Evolutionary conservation across 2,113 vertebrate genomes (phyloP).

Genomic region (Chitala chitala): DNA sequence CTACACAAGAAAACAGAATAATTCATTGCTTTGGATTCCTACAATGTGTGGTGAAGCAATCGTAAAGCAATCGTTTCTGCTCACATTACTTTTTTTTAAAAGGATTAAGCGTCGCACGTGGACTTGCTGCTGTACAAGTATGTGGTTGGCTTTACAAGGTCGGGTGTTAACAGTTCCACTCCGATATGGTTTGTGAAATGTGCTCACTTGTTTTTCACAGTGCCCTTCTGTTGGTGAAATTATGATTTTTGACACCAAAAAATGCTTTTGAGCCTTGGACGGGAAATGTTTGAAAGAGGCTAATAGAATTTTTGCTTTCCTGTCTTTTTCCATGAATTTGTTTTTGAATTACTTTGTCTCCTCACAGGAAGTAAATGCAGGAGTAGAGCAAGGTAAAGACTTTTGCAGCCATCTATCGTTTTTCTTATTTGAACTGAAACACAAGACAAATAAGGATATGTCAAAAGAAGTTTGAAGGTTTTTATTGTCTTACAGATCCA

Average conservation of each 20-base stretch:
- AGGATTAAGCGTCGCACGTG: background rate
- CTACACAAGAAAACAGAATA: too few species aligned
- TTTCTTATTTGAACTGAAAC: constrained; percentile 1
- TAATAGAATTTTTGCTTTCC: constrained; percentile 1
- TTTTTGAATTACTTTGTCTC: constrained; percentile 54
- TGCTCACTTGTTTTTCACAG: background rate
- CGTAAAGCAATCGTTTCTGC: background rate
- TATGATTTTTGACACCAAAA: background rate
- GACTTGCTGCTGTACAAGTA: background rate
- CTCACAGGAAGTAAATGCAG: constrained; percentile 75
- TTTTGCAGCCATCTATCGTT: constrained; percentile 1
- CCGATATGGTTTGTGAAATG: background rate
- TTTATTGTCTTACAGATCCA: constrained; percentile 56
- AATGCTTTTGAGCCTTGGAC: background rate
- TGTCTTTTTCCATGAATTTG: constrained; percentile 31
- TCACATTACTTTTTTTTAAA: background rate
- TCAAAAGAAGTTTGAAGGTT: constrained; percentile 20
- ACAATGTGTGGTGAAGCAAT: background rate
- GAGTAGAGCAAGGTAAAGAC: constrained; percentile 70
- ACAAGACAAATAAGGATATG: constrained; percentile 16
- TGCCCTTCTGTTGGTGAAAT: too few species aligned
- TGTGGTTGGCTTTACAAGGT: background rate
- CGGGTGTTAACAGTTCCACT: background rate
- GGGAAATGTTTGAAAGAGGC: background rate
- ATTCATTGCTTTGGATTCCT: background rate